Conservation (phyloP, 2,797 vertebrate genomes). For the Macroramphosus scolopax region DNA sequence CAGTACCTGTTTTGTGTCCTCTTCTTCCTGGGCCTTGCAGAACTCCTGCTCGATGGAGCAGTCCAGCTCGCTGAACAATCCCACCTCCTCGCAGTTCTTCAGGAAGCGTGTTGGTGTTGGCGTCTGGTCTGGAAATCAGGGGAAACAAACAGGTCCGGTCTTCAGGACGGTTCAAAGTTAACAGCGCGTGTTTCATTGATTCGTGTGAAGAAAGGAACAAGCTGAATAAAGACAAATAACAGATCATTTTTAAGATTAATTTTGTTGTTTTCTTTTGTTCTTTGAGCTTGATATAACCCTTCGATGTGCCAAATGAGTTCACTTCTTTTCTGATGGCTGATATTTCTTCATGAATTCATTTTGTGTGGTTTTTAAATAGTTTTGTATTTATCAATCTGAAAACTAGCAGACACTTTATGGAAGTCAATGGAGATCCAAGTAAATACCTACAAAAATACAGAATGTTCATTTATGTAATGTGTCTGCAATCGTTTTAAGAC, state of each 20-base stretch:
- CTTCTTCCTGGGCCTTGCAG: conserved; percentile 95
- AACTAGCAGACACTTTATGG: conserved; percentile 1
- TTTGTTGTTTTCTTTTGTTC: not conserved
- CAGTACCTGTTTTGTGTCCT: conserved; percentile 93
- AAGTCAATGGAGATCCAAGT: conserved; percentile 5
- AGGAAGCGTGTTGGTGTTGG: conserved; percentile 96
- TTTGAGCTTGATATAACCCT: not conserved
- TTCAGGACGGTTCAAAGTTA: not conserved
- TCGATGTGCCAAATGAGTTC: not conserved
- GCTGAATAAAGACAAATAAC: not conserved
- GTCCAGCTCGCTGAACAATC: conserved; percentile 95
- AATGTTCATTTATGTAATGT: conserved; percentile 4
- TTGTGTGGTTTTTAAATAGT: not conserved
- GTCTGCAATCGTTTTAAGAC: conserved; percentile 29
- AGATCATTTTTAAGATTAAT: not conserved
- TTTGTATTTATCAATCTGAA: not conserved
- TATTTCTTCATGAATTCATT: too few species aligned
- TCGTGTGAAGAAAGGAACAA: not conserved
- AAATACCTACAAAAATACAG: too few species aligned
- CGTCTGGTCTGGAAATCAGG: conserved; percentile 88
- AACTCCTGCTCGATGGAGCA: conserved; percentile 98
- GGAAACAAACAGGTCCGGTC: not conserved
- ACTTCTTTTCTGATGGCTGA: not conserved
- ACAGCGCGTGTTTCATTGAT: not conserved
- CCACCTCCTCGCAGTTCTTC: conserved; percentile 99